A percentile compares a stretch with the other conserved stretches of the same genome.
phyloP scores from a whole-genome alignment of 2,113 vertebrate genomes.

The Chlorocebus sabaeus region DNA sequence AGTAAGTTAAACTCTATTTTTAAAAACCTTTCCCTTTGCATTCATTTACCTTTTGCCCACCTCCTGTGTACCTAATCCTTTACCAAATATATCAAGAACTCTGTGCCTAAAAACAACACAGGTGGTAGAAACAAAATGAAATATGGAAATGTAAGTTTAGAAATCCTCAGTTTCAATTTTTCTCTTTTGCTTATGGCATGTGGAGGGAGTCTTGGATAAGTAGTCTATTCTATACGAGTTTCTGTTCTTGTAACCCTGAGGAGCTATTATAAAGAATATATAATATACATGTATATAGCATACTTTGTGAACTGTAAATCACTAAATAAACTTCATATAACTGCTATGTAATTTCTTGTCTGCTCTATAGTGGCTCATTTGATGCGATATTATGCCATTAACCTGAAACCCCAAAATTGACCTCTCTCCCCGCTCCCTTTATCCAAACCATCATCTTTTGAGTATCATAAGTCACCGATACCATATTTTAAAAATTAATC shows the following conservation, averaged over 20 bases:
- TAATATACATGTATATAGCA: neutral
- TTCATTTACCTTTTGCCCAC: neutral
- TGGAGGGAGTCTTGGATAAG: neutral
- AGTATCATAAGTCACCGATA: neutral
- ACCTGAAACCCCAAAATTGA: slow-evolving; percentile 11
- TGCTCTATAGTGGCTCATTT: neutral
- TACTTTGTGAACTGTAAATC: neutral
- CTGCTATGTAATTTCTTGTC: neutral
- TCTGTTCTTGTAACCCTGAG: neutral
- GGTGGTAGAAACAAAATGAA: neutral
- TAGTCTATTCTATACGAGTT: neutral
- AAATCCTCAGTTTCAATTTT: neutral
- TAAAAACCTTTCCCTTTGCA: neutral
- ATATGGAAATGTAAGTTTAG: neutral
- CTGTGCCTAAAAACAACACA: neutral
- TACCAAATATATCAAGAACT: neutral
- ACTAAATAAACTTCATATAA: neutral
- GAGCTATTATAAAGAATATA: neutral
- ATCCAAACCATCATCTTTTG: neutral
- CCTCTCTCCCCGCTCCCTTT: neutral
- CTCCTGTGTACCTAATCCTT: neutral
- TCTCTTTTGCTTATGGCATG: neutral
- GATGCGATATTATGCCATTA: neutral
- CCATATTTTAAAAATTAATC: neutral
- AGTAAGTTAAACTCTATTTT: neutral